A percentile compares a stretch with the other conserved stretches of the same genome.
Conservation (phyloP, 1,140 invertebrate genomes). For the Drosophila ohnishii region DNA sequence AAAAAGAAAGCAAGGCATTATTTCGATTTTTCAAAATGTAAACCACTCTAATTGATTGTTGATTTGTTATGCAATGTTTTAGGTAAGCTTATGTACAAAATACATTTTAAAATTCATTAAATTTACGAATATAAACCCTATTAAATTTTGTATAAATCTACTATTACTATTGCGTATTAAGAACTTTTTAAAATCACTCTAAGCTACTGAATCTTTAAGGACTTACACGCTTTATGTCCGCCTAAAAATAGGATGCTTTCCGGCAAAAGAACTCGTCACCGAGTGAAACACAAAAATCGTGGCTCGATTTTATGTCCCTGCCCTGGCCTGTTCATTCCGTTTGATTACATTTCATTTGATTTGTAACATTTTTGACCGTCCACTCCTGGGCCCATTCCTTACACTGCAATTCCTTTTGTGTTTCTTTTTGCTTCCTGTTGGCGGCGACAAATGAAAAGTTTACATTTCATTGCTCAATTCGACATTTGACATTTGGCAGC, state of each 20-base stretch:
- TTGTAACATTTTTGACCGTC: slow-evolving; percentile 43
- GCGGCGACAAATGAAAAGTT: slow-evolving; percentile 67
- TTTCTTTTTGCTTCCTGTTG: slow-evolving; percentile 32
- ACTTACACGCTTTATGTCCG: neutral
- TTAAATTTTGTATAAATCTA: no score
- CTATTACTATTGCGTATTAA: no score
- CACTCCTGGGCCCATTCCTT: slow-evolving; percentile 11
- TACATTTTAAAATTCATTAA: no score
- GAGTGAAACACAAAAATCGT: slow-evolving; percentile 20
- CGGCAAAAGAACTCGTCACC: slow-evolving; percentile 2
- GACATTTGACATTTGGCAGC: slow-evolving; percentile 73
- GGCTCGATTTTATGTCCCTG: slow-evolving; percentile 11
- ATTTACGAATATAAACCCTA: no score
- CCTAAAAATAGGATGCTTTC: slow-evolving; percentile 14
- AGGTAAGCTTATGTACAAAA: no score
- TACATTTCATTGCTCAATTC: slow-evolving; percentile 80
- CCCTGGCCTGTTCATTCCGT: slow-evolving; percentile 34
- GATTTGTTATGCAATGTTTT: neutral
- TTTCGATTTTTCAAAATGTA: neutral
- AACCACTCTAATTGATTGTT: neutral
- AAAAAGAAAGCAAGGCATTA: neutral
- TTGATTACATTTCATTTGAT: slow-evolving; percentile 51
- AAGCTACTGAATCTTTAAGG: neutral
- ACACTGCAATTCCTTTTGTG: slow-evolving; percentile 31
- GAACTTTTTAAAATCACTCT: no score